These are phyloP conservation scores for Notechis scutatus DNA, from an alignment of 2,113 vertebrate species.

Conservation along the genomic window DNA sequence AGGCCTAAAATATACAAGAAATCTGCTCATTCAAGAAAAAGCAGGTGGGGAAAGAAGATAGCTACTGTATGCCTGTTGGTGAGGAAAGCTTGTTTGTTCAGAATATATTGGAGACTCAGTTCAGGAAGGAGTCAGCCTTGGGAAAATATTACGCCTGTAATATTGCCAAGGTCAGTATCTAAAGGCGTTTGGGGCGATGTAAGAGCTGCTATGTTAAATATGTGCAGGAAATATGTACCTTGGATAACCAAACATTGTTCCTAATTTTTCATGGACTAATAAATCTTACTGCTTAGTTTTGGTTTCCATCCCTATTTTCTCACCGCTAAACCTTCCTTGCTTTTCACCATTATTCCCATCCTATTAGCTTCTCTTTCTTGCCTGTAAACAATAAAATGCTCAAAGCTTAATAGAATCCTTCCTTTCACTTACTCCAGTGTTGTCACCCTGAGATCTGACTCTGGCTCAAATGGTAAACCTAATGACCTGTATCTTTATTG, in stretches of 20 bases:
- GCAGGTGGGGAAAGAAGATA: slow-evolving; percentile 41
- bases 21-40: neutral
- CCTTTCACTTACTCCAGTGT: no score
- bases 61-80: slow-evolving; percentile 21
- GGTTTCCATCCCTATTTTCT: fast-evolving
- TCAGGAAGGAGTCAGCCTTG: slow-evolving; percentile 28
- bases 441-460: neutral
- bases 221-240: neutral
- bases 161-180: neutral
- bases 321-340: fast-evolving
- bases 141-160: slow-evolving; percentile 45
- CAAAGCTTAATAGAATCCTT: neutral
- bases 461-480: neutral
- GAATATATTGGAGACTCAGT: slow-evolving; percentile 45
- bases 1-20: fast-evolving
- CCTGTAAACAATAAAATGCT: neutral
- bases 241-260: neutral
- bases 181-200: neutral
- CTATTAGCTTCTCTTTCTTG: neutral
- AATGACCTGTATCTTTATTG: neutral
- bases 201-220: neutral
- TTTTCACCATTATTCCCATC: fast-evolving
- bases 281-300: fast-evolving
- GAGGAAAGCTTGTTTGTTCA: slow-evolving; percentile 55
- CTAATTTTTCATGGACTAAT: neutral